A percentile compares a stretch with the other conserved stretches of the same genome.
phyloP scores from a whole-genome alignment of 2,888 invertebrate genomes.

The Drosophila algonquin region DNA sequence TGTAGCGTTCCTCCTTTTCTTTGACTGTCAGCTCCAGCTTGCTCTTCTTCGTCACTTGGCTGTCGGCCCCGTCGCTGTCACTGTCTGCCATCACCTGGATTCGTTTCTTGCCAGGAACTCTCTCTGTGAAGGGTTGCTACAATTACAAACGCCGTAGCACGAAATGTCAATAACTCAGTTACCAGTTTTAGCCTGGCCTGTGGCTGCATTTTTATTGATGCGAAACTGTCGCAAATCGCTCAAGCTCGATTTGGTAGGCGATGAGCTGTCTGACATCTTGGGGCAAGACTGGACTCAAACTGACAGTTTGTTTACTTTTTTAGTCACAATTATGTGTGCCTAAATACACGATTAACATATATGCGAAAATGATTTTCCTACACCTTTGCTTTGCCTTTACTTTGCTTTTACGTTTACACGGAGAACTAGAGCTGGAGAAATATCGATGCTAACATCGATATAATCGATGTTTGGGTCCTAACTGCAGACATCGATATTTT shows the following conservation, averaged over 20 bases:
- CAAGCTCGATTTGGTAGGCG: constrained; percentile 72
- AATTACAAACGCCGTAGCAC: constrained; percentile 6
- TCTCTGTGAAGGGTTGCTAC: constrained; percentile 63
- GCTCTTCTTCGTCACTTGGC: constrained; percentile 74
- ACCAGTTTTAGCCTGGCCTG: constrained; percentile 65
- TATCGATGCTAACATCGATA: too few species aligned
- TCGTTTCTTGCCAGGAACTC: constrained; percentile 83
- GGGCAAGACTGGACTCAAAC: constrained; percentile 22
- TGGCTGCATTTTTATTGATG: constrained; percentile 73
- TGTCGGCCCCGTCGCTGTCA: constrained; percentile 81
- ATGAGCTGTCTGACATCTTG: constrained; percentile 76
- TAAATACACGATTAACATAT: constrained; percentile 30
- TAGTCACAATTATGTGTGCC: constrained; percentile 45
- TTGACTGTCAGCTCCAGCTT: constrained; percentile 79
- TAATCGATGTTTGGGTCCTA: neutral
- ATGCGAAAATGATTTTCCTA: neutral
- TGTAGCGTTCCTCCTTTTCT: constrained; percentile 83
- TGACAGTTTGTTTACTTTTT: constrained; percentile 33
- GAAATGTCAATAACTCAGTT: constrained; percentile 6
- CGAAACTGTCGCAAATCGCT: constrained; percentile 82
- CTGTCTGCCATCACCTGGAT: constrained; percentile 83
- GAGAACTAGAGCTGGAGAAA: too few species aligned
- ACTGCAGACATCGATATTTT: too few species aligned
- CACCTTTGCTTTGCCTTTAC: constrained; percentile 5
- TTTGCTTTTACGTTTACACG: neutral